A percentile compares a stretch with the other conserved stretches of the same genome.
These are phyloP conservation scores for Choloepus didactylus DNA, from an alignment of 2,797 vertebrate species.

Conservation along the genomic window DNA sequence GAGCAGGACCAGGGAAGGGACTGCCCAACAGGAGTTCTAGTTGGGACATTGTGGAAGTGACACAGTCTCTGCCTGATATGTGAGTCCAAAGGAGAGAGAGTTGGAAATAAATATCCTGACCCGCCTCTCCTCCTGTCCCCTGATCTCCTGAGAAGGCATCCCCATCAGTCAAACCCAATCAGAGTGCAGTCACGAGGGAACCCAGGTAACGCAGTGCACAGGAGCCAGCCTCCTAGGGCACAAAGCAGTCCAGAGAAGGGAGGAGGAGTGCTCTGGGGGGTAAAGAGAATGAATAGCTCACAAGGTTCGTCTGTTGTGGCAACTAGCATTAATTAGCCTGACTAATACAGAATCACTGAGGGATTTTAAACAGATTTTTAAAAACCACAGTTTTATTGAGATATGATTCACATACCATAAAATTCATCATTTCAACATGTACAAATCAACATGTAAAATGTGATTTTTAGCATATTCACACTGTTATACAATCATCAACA, in stretches of 20 bases:
- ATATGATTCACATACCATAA: background rate
- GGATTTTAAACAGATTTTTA: constrained; percentile 25
- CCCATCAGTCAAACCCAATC: background rate
- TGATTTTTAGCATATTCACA: background rate
- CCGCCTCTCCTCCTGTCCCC: background rate
- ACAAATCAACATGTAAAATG: background rate
- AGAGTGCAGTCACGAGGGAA: background rate
- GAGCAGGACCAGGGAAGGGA: background rate
- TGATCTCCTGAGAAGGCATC: background rate
- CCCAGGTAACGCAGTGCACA: background rate
- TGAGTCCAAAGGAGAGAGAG: background rate
- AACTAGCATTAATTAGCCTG: constrained; percentile 2
- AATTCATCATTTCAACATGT: background rate
- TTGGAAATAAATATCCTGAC: background rate
- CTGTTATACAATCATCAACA: background rate
- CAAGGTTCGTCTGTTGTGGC: background rate
- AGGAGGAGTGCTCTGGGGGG: background rate
- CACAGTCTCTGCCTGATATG: background rate
- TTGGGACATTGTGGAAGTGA: background rate
- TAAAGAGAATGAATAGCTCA: background rate
- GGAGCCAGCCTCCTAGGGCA: background rate
- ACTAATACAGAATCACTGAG: background rate
- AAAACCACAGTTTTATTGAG: constrained; percentile 3
- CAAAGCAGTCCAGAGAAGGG: background rate
- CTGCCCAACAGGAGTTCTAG: background rate